Percentiles rank a stretch among this genome's conserved stretches.
Evolutionary conservation across 2,797 vertebrate species (phyloP).

Genomic region (Myotis myotis): DNA sequence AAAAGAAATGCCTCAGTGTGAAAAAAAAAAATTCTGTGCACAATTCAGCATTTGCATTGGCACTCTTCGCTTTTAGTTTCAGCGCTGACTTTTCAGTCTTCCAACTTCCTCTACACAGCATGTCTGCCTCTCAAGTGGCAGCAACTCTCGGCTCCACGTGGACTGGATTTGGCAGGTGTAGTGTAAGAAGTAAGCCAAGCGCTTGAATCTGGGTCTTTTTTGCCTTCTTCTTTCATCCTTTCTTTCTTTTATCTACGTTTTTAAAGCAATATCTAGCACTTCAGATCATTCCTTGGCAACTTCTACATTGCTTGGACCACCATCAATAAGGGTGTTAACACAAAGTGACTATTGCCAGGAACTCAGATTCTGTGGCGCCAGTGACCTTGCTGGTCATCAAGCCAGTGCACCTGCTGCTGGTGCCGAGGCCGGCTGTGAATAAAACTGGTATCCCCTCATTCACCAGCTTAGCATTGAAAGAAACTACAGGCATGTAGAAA

Average conservation of each 20-base stretch:
- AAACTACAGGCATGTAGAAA: background rate
- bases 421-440: background rate
- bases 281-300: constrained; percentile 52
- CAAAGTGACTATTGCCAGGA: constrained; percentile 28
- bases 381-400: background rate
- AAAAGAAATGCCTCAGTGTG: background rate
- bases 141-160: background rate
- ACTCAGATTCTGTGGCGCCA: background rate
- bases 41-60: constrained; percentile 8
- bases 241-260: constrained; percentile 47
- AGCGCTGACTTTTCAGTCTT: constrained; percentile 39
- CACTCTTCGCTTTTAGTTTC: background rate
- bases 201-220: constrained; percentile 17
- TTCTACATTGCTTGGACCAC: constrained; percentile 34
- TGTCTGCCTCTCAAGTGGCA: constrained; percentile 8
- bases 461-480: constrained; percentile 30
- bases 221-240: background rate
- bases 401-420: constrained; percentile 37
- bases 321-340: constrained; percentile 60
- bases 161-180: constrained; percentile 42
- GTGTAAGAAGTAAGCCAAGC: constrained; percentile 31
- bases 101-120: background rate
- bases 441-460: constrained; percentile 44
- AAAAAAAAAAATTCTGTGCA: background rate
- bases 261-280: constrained; percentile 49